These are phyloP conservation scores for Cheirogaleus medius DNA, from an alignment of 2,113 vertebrate genomes.

Conservation along the genomic window DNA sequence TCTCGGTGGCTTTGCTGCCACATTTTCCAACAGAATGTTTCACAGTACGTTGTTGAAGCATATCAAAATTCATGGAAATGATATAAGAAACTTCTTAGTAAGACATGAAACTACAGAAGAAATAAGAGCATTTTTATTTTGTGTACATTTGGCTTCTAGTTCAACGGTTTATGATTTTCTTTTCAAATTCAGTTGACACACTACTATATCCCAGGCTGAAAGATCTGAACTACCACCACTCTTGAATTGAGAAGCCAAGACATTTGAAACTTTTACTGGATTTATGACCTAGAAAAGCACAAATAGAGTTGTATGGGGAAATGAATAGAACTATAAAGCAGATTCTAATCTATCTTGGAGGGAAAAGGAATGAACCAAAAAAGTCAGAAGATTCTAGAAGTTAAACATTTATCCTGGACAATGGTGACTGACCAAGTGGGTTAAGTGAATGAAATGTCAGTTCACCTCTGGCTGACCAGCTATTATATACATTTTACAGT, in stretches of 20 bases:
- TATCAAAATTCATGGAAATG: slow-evolving; percentile 28
- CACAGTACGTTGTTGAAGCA: neutral
- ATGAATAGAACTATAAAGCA: neutral
- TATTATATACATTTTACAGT: neutral
- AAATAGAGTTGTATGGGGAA: slow-evolving; percentile 31
- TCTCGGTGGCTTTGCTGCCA: neutral
- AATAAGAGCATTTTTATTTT: slow-evolving; percentile 17
- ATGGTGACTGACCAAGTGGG: neutral
- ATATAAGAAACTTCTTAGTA: slow-evolving; percentile 1
- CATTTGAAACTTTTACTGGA: neutral
- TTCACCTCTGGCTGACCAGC: neutral
- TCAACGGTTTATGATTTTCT: slow-evolving; percentile 40
- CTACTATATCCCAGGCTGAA: neutral
- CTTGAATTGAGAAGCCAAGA: slow-evolving; percentile 38
- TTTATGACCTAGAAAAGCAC: slow-evolving; percentile 19
- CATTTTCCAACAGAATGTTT: slow-evolving; percentile 22
- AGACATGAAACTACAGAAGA: neutral
- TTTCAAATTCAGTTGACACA: slow-evolving; percentile 39
- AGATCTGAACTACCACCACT: slow-evolving; percentile 22
- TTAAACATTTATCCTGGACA: neutral
- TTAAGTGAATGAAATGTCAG: neutral
- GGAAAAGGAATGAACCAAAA: neutral
- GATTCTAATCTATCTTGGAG: neutral
- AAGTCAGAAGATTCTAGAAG: neutral
- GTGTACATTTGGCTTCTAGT: neutral